phyloP scores from a whole-genome alignment of 2,888 invertebrate genomes.

The Bhutanitis thaidina region DNA sequence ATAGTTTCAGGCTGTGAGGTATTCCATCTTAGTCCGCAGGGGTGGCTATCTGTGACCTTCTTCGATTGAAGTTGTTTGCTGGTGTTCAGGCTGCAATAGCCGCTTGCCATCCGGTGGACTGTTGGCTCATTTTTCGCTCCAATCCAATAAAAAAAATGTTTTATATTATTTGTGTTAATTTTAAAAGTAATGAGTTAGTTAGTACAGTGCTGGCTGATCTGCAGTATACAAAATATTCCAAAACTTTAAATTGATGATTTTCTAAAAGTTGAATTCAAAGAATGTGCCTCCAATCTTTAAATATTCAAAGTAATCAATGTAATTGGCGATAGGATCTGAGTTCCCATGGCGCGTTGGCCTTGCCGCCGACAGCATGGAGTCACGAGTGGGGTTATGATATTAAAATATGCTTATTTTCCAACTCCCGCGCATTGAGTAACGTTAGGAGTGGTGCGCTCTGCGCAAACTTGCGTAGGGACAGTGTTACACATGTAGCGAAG shows the following conservation, averaged over 20 bases:
- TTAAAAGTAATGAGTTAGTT: too few relatives aligned
- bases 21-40: too few relatives aligned
- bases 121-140: too few relatives aligned
- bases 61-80: too few relatives aligned
- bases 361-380: slow-evolving; percentile 31
- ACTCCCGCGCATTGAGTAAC: slow-evolving; percentile 50
- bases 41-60: too few relatives aligned
- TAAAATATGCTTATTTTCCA: slow-evolving; percentile 62
- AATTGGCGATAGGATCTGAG: slow-evolving; percentile 10
- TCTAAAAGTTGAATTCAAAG: not conserved
- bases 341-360: slow-evolving; percentile 21
- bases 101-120: too few relatives aligned
- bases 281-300: not conserved
- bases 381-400: slow-evolving; percentile 62
- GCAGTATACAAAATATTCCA: too few relatives aligned
- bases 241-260: not conserved
- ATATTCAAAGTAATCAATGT: slow-evolving; percentile 3
- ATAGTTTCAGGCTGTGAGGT: too few relatives aligned
- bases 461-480: slow-evolving; percentile 7
- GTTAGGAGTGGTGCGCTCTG: slow-evolving; percentile 44
- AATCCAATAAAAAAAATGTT: too few relatives aligned
- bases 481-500: slow-evolving; percentile 6
- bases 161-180: too few relatives aligned
- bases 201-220: too few relatives aligned
- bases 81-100: too few relatives aligned